Conservation (phyloP, 1,140 invertebrate species). For the Zeugodacus cucurbitae region DNA sequence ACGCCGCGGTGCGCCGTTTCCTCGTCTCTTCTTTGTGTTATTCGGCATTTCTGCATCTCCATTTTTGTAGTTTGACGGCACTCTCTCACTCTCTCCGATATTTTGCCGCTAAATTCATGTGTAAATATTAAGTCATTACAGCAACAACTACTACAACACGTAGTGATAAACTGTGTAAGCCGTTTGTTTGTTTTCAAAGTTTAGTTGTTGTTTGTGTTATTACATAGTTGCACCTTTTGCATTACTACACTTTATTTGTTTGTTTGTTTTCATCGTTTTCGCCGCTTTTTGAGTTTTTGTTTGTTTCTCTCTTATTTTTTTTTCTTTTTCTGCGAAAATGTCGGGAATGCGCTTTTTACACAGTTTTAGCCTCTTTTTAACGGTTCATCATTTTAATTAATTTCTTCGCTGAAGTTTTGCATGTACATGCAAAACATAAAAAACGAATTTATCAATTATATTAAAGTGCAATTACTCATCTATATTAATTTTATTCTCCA, state of each 20-base stretch:
- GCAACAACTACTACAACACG: neutral
- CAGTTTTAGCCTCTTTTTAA: neutral
- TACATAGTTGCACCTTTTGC: neutral
- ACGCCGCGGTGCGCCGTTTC: neutral
- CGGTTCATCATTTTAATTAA: neutral
- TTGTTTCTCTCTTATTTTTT: neutral
- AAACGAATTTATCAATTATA: too few relatives aligned
- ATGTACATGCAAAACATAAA: too few relatives aligned
- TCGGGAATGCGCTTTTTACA: neutral
- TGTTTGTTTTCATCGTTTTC: neutral
- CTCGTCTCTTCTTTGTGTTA: neutral
- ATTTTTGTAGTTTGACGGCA: neutral
- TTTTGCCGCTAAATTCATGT: neutral
- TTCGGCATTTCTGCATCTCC: neutral
- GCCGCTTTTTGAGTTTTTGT: neutral
- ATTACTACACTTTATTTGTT: neutral
- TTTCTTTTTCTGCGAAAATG: neutral
- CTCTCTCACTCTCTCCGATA: neutral
- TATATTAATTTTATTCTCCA: too few relatives aligned
- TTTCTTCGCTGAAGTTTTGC: neutral
- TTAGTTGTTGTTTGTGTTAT: slow-evolving; percentile 5
- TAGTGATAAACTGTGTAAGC: neutral
- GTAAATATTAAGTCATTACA: slow-evolving; percentile 36
- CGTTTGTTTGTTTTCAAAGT: neutral
- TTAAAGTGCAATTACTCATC: too few relatives aligned